These are phyloP conservation scores for Tetropium fuscum DNA, from an alignment of 2,888 invertebrate genomes.

Conservation along the genomic window DNA sequence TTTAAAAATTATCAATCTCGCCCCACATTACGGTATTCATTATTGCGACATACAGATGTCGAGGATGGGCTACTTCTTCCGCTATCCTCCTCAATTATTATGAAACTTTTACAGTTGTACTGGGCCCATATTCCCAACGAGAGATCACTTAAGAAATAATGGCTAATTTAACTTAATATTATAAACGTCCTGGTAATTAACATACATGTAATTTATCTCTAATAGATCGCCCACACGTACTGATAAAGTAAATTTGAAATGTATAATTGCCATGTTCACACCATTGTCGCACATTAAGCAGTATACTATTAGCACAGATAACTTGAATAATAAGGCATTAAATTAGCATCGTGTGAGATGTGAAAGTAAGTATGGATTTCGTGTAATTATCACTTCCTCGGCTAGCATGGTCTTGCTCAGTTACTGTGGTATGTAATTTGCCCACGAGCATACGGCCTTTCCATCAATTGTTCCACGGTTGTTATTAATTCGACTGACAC, in stretches of 20 bases:
- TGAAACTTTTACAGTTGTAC: no score
- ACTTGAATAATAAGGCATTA: constrained; percentile 37
- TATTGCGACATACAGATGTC: no score
- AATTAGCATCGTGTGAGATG: constrained; percentile 33
- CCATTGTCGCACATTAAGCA: constrained; percentile 5
- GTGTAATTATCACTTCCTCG: constrained; percentile 26
- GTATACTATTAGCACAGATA: constrained; percentile 38
- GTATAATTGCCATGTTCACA: constrained; percentile 18
- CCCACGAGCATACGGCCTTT: constrained; percentile 15
- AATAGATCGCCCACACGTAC: constrained; percentile 14
- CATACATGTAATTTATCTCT: no score
- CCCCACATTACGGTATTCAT: no score
- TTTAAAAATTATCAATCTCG: no score
- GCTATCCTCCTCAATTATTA: no score
- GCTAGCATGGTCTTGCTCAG: no score
- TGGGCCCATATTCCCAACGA: no score
- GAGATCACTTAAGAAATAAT: no score
- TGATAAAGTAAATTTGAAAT: constrained; percentile 4
- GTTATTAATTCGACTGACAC: neutral
- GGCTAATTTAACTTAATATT: no score
- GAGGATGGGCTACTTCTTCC: no score
- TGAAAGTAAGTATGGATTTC: constrained; percentile 31
- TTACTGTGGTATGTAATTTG: constrained; percentile 14
- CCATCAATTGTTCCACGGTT: constrained; percentile 17
- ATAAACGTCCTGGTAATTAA: no score